Conservation (phyloP, 1,140 invertebrate species). For the Eurosta solidaginis region DNA sequence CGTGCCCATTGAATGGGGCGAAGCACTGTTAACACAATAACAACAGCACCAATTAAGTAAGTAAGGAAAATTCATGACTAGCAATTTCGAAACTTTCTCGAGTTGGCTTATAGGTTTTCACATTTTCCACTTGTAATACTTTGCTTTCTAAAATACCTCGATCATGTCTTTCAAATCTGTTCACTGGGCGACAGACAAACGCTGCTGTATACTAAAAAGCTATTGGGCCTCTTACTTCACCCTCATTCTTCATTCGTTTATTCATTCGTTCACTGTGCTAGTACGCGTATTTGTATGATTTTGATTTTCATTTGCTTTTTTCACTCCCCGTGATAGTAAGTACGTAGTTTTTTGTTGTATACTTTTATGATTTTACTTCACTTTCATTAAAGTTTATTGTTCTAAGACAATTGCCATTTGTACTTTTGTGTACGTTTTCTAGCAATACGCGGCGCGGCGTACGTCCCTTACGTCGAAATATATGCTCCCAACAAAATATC, state of each 20-base stretch:
- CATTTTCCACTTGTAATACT: too few relatives aligned
- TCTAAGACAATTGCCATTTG: constrained; percentile 21
- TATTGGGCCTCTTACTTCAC: not conserved
- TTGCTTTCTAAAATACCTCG: too few relatives aligned
- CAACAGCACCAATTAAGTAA: too few relatives aligned
- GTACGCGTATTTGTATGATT: not conserved
- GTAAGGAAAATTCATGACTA: too few relatives aligned
- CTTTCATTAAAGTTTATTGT: constrained; percentile 28
- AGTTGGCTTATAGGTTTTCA: too few relatives aligned
- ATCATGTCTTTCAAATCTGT: too few relatives aligned
- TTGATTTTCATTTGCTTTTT: not conserved
- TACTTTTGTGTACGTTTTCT: constrained; percentile 6
- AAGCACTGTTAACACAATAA: too few relatives aligned
- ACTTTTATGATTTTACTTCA: not conserved
- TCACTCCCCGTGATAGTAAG: not conserved
- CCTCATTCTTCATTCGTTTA: not conserved
- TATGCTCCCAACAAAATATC: not conserved
- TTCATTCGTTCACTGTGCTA: not conserved
- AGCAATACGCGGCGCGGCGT: not conserved
- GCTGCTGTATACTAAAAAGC: not conserved
- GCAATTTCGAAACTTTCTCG: too few relatives aligned
- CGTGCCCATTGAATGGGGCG: too few relatives aligned
- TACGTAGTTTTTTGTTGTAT: not conserved
- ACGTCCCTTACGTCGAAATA: not conserved
- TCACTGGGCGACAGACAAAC: too few relatives aligned